Evolutionary conservation across 1,140 invertebrate species (phyloP).

Genomic region (Drosophila burlai): DNA sequence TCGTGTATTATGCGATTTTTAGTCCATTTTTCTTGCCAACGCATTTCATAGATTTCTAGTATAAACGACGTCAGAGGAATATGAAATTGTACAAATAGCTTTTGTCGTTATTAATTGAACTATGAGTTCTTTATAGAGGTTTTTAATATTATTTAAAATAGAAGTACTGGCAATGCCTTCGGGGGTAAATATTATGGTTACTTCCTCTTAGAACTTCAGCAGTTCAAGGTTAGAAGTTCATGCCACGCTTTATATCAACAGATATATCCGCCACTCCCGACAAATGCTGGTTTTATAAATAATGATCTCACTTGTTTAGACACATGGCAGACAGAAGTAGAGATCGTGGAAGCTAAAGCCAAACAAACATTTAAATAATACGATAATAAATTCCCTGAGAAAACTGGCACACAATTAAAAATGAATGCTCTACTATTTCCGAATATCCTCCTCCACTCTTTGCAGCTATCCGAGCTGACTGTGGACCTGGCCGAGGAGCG

Average conservation of each 20-base stretch:
- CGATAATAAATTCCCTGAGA: slow-evolving; percentile 20
- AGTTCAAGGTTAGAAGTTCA: slow-evolving; percentile 20
- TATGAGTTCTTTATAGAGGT: neutral
- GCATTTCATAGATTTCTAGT: slow-evolving; percentile 9
- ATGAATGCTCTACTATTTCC: slow-evolving; percentile 53
- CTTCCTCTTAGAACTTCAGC: neutral
- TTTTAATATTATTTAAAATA: neutral
- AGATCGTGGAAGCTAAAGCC: neutral
- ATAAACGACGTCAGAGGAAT: slow-evolving; percentile 29
- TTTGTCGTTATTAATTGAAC: slow-evolving; percentile 4
- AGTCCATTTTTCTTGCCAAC: slow-evolving; percentile 21
- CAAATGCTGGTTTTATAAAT: slow-evolving; percentile 16
- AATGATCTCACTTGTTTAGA: slow-evolving; percentile 35
- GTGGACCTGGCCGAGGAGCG: slow-evolving; percentile 96
- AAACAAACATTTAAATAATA: slow-evolving; percentile 26
- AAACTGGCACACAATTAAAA: slow-evolving; percentile 21
- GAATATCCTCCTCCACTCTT: slow-evolving; percentile 33
- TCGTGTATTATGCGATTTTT: slow-evolving; percentile 17
- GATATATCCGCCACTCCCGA: slow-evolving; percentile 3
- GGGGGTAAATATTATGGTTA: neutral
- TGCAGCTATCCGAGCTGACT: slow-evolving; percentile 95
- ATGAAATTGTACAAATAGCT: slow-evolving; percentile 4
- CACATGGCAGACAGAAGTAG: slow-evolving; percentile 22
- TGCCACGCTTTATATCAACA: neutral
- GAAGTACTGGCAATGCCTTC: too few species aligned